A percentile compares a stretch with the other conserved stretches of the same genome.
These are phyloP conservation scores for Clarias platycephalus DNA, from an alignment of 2,797 vertebrate species.

Conservation along the genomic window DNA sequence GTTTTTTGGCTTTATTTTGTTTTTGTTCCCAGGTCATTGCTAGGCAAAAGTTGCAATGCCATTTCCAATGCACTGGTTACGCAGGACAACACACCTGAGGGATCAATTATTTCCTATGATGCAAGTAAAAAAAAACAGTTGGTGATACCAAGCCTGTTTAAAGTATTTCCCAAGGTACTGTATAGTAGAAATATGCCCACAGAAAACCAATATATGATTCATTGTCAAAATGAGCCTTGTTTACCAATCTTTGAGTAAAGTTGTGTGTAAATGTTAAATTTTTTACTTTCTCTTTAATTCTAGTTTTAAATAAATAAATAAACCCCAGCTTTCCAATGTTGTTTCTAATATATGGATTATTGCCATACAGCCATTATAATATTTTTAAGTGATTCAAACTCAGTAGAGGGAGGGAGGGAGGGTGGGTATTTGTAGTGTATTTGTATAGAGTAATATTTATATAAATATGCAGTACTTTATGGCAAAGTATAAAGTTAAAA, in stretches of 20 bases:
- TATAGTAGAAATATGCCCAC: slow-evolving; percentile 53
- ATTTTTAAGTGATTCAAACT: slow-evolving; percentile 60
- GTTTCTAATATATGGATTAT: too few relatives aligned
- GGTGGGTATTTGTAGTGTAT: too few relatives aligned
- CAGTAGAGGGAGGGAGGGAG: too few relatives aligned
- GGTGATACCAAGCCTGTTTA: slow-evolving; percentile 81
- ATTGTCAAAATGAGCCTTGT: background rate
- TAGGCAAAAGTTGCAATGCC: slow-evolving; percentile 80
- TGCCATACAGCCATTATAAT: too few relatives aligned
- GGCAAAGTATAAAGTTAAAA: too few relatives aligned
- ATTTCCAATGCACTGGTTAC: slow-evolving; percentile 82
- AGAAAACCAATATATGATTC: background rate
- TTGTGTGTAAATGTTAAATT: background rate
- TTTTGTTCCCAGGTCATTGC: slow-evolving; percentile 71
- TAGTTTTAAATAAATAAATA: background rate
- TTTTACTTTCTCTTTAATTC: background rate
- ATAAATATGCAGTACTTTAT: too few relatives aligned
- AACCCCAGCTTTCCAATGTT: background rate
- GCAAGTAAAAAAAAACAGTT: slow-evolving; percentile 71
- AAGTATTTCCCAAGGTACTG: slow-evolving; percentile 77
- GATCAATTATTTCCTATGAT: slow-evolving; percentile 82
- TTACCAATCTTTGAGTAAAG: background rate
- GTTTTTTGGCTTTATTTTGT: too few relatives aligned
- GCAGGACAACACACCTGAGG: slow-evolving; percentile 83
- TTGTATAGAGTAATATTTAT: too few relatives aligned